A percentile compares a stretch with the other conserved stretches of the same genome.
phyloP scores from a whole-genome alignment of 2,113 vertebrate species.

The Gadus macrocephalus region DNA sequence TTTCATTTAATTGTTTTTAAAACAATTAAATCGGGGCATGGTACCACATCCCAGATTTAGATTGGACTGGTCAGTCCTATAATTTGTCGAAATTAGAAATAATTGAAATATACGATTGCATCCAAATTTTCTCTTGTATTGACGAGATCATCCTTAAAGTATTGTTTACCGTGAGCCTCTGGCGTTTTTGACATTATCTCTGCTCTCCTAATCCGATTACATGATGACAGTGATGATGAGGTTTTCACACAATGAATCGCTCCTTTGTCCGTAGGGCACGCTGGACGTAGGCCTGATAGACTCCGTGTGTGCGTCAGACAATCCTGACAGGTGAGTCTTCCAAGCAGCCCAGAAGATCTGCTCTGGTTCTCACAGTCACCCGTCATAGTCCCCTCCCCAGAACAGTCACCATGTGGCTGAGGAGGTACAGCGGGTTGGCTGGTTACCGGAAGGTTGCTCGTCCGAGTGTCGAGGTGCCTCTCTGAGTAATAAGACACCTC shows the following conservation, averaged over 20 bases:
- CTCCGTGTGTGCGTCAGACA: constrained; percentile 91
- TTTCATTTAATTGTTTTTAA: constrained; percentile 7
- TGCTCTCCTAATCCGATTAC: neutral
- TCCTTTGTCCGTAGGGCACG: constrained; percentile 74
- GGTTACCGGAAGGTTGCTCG: no score
- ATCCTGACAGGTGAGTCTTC: constrained; percentile 81
- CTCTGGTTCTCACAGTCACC: neutral
- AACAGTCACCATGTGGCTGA: no score
- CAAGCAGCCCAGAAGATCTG: neutral
- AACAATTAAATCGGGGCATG: neutral
- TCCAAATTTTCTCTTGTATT: neutral
- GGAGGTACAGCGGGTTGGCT: no score
- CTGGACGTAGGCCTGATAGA: constrained; percentile 90
- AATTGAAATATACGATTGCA: neutral
- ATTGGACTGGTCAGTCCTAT: neutral
- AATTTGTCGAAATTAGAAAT: neutral
- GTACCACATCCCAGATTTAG: neutral
- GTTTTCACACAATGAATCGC: neutral
- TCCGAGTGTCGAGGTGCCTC: no score
- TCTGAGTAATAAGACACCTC: no score
- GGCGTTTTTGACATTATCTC: neutral
- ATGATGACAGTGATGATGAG: no score
- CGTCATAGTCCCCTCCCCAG: neutral
- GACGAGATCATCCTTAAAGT: neutral
- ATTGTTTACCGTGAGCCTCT: neutral